Conservation (phyloP, 2,113 vertebrate species). For the Daubentonia madagascariensis region DNA sequence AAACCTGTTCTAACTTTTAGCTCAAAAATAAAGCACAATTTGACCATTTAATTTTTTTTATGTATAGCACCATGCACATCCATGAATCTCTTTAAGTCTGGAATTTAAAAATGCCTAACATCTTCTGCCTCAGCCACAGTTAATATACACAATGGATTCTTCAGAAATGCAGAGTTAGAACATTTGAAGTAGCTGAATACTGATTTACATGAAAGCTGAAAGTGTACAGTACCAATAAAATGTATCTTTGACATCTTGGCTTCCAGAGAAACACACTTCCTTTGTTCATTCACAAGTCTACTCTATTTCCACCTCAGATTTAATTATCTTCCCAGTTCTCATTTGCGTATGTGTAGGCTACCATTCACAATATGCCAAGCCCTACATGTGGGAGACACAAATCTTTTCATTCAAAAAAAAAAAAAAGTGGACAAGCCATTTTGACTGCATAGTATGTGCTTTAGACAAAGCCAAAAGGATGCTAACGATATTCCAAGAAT, state of each 20-base stretch:
- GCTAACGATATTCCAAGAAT: background rate
- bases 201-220: slow-evolving; percentile 46
- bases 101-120: background rate
- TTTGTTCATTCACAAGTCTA: slow-evolving; percentile 70
- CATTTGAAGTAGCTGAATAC: slow-evolving; percentile 10
- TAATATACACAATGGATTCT: slow-evolving; percentile 36
- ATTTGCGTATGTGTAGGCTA: slow-evolving; percentile 66
- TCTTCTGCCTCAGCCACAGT: background rate
- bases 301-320: slow-evolving; percentile 68
- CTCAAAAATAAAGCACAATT: background rate
- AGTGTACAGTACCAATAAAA: slow-evolving; percentile 46
- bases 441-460: background rate
- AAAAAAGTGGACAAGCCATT: slow-evolving; percentile 36
- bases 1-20: background rate
- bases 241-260: slow-evolving; percentile 65
- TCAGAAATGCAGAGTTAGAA: slow-evolving; percentile 56
- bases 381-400: slow-evolving; percentile 56
- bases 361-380: slow-evolving; percentile 55
- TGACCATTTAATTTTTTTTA: background rate
- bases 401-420: slow-evolving; percentile 40
- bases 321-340: slow-evolving; percentile 62
- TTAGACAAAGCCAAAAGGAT: slow-evolving; percentile 36
- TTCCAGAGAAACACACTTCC: slow-evolving; percentile 57
- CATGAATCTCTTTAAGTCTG: background rate
- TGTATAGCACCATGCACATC: background rate